Evolutionary conservation across 1,140 invertebrate species (phyloP), one percentile per base, ranked within the genome.

Genomic region (Venturia canescens): DNA sequence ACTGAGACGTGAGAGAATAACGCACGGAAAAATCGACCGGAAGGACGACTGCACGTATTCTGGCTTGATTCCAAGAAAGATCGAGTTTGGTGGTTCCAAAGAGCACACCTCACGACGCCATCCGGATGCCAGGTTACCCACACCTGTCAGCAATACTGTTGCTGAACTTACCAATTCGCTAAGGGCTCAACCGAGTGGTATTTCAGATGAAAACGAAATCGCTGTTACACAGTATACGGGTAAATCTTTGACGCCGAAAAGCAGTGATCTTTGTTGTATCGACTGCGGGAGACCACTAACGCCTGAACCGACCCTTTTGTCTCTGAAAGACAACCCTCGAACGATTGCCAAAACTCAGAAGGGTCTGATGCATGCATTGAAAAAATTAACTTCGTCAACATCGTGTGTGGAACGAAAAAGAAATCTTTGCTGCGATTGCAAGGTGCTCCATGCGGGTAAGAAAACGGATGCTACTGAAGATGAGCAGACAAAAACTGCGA

Each of bases 11-110:
- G 75, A 38, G 18, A 77, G 57, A 77, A 77, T 66, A 77, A 29
- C 53, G 53, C 75, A 66, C 1, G 18, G 60, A 21, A 34, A 60
- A 77, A 66, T 77, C 75, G 60, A 53, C 57, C 53, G 31, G 29
- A 63, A 77, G 75, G 75, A 66, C 15, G 26, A 31, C 53, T 48
- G 44, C 78, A 60, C 66, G 66, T 70, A 38, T 53, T 70, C 66
- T 72, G 78, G 78, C 78, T 48, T 57, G 53, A 26, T 26, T 72
- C 78, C 66, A 79, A 79, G 66, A 72, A 53, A 72, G 11, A 69
- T 38, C 4, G 53, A 70, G 31, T 38, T 38, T 60, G 57, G 57
- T 16, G 57, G 75, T 77, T 31, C 0, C 60, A 6, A 27, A 31
- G 31, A 66, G 7, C n/a, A 31, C 44, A 31, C 44, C 66, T 63